Conservation (phyloP, 2,113 vertebrate genomes). For the Cebus imitator region DNA sequence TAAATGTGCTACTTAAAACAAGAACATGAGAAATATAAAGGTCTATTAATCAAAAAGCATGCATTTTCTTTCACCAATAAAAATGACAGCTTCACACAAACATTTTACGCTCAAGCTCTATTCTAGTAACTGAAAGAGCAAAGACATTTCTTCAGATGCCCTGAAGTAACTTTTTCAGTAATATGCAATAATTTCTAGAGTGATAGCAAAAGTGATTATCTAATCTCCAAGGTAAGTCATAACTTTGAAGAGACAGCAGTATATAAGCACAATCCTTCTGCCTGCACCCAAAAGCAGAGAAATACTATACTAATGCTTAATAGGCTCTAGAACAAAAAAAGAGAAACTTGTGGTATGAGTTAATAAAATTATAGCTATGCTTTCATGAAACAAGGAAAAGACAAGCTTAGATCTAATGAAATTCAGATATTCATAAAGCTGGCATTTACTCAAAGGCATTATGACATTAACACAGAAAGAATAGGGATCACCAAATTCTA, state of each 20-base stretch:
- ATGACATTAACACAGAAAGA: neutral
- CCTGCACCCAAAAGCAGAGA: neutral
- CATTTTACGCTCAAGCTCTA: slow-evolving; percentile 26
- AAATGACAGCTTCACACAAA: slow-evolving; percentile 61
- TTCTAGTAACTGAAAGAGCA: slow-evolving; percentile 41
- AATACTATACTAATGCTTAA: neutral
- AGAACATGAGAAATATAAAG: slow-evolving; percentile 52
- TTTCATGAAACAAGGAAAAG: slow-evolving; percentile 34
- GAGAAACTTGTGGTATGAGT: neutral
- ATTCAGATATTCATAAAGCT: neutral
- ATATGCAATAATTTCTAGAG: slow-evolving; percentile 46
- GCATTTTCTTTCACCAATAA: slow-evolving; percentile 26
- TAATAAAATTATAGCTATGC: neutral
- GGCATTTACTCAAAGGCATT: neutral
- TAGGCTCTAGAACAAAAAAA: neutral
- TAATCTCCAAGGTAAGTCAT: slow-evolving; percentile 66
- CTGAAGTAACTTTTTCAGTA: slow-evolving; percentile 62
- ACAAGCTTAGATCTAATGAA: neutral
- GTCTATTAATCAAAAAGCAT: slow-evolving; percentile 43
- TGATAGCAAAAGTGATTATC: slow-evolving; percentile 56
- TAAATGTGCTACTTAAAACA: slow-evolving; percentile 38
- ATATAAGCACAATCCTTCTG: slow-evolving; percentile 29
- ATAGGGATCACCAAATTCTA: neutral
- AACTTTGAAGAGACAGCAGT: slow-evolving; percentile 49
- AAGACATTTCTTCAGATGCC: slow-evolving; percentile 53